phyloP scores from a whole-genome alignment of 1,140 invertebrate species.

The Drosophila ohnishii region DNA sequence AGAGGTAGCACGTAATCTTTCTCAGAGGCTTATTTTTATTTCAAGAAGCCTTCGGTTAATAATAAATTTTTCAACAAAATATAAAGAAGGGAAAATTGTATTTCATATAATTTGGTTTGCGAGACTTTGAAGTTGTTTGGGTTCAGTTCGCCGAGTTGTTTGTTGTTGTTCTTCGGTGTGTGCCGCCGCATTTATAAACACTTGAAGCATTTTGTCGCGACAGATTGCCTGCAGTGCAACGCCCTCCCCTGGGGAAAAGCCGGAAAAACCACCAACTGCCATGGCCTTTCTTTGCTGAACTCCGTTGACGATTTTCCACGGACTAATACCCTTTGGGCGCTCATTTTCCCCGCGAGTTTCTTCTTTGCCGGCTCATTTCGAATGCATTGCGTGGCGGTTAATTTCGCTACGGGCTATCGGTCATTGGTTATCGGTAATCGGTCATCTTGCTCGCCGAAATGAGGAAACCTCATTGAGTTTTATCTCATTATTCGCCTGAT shows the following conservation, averaged over 20 bases:
- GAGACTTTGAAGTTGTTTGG: conserved; percentile 61
- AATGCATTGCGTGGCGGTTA: conserved; percentile 60
- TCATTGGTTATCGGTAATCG: conserved; percentile 44
- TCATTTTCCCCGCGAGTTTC: conserved; percentile 14
- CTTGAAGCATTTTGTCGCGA: conserved; percentile 40
- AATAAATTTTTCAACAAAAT: conserved; percentile 53
- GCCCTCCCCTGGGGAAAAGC: not conserved
- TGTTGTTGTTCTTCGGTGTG: conserved; percentile 25
- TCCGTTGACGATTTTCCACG: conserved; percentile 48
- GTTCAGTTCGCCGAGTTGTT: conserved; percentile 20
- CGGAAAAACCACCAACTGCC: conserved; percentile 1
- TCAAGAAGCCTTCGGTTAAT: conserved; percentile 33
- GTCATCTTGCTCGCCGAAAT: not conserved
- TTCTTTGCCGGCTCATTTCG: conserved; percentile 45
- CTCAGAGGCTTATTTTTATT: conserved; percentile 17
- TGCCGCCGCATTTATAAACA: conserved; percentile 47
- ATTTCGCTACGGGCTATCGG: conserved; percentile 49
- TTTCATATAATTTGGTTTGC: conserved; percentile 51
- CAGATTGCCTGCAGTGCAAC: conserved; percentile 44
- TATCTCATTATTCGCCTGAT: conserved; percentile 77
- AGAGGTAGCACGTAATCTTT: conserved; percentile 12
- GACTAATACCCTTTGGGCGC: conserved; percentile 17
- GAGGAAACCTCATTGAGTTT: conserved; percentile 37
- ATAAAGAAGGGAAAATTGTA: conserved; percentile 17
- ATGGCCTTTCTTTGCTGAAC: conserved; percentile 11